A percentile compares a stretch with the other conserved stretches of the same genome.
These are phyloP conservation scores for Eciton burchellii DNA, from an alignment of 1,140 invertebrate genomes.

Conservation along the genomic window DNA sequence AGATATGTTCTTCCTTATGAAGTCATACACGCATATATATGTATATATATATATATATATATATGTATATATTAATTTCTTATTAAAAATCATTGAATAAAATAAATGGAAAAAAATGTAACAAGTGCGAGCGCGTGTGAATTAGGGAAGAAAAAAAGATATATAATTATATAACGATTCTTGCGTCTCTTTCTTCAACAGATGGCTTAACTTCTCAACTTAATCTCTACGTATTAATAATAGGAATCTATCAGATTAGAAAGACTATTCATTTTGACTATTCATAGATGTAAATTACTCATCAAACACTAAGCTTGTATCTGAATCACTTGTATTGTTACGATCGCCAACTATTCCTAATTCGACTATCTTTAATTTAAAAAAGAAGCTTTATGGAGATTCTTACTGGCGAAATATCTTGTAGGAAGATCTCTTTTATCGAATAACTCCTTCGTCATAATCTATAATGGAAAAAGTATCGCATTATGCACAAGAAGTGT, in stretches of 20 bases:
- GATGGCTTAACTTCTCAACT: slow-evolving; percentile 15
- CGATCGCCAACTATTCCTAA: slow-evolving; percentile 35
- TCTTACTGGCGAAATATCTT: slow-evolving; percentile 53
- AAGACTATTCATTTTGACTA: slow-evolving; percentile 14
- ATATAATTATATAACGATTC: slow-evolving; percentile 19
- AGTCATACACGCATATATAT: not conserved
- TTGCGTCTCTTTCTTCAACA: slow-evolving; percentile 2
- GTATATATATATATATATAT: slow-evolving; percentile 19
- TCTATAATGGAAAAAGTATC: slow-evolving; percentile 60
- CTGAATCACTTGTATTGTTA: slow-evolving; percentile 36
- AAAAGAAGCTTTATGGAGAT: slow-evolving; percentile 30
- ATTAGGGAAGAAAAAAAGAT: slow-evolving; percentile 26
- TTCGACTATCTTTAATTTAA: slow-evolving; percentile 27
- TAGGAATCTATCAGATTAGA: slow-evolving; percentile 31
- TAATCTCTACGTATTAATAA: too few relatives aligned
- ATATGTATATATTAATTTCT: not conserved
- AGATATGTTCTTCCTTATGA: slow-evolving; percentile 1
- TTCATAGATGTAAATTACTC: slow-evolving; percentile 21
- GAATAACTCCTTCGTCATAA: slow-evolving; percentile 33
- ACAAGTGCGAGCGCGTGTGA: not conserved
- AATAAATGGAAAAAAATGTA: slow-evolving; percentile 10
- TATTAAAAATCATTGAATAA: slow-evolving; percentile 27
- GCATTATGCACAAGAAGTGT: slow-evolving; percentile 58
- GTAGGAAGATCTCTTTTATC: slow-evolving; percentile 56
- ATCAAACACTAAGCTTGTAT: slow-evolving; percentile 7